phyloP scores from a whole-genome alignment of 2,888 invertebrate species.

The Drosophila austrosaltans region DNA sequence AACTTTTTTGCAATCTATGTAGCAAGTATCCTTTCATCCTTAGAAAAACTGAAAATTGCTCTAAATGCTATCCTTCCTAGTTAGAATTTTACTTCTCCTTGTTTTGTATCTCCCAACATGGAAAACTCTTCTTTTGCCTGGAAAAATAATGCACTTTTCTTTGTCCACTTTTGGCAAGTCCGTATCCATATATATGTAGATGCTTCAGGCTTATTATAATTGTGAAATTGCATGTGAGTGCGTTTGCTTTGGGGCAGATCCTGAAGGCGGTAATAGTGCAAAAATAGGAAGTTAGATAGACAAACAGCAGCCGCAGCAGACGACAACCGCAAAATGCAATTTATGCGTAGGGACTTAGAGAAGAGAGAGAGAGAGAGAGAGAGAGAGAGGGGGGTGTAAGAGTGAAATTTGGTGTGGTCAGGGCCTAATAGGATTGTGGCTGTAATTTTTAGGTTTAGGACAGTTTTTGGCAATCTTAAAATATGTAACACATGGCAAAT shows the following conservation, averaged over 20 bases:
- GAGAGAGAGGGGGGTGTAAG: background rate
- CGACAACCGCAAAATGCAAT: conserved; percentile 42
- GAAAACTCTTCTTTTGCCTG: no score
- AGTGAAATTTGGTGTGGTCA: background rate
- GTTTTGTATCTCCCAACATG: no score
- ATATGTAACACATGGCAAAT: conserved; percentile 14
- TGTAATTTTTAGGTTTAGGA: conserved; percentile 36
- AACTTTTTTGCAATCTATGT: no score
- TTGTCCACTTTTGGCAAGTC: background rate
- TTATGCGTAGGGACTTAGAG: conserved; percentile 36
- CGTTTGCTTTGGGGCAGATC: conserved; percentile 2
- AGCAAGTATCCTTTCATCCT: no score
- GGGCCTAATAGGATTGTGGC: conserved; percentile 57
- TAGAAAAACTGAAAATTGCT: no score
- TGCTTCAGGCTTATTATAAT: conserved; percentile 40
- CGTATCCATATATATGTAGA: conserved; percentile 12
- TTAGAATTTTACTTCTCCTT: no score
- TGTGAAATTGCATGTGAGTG: conserved; percentile 32
- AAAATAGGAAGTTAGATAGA: conserved; percentile 30
- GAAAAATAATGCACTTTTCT: background rate
- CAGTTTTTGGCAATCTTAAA: conserved; percentile 33
- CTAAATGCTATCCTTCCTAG: no score
- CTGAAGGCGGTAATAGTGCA: conserved; percentile 35
- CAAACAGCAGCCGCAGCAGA: conserved; percentile 35
- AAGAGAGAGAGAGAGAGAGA: background rate